Conservation (phyloP, 1,140 invertebrate genomes). For the Acromyrmex charruanus region DNA sequence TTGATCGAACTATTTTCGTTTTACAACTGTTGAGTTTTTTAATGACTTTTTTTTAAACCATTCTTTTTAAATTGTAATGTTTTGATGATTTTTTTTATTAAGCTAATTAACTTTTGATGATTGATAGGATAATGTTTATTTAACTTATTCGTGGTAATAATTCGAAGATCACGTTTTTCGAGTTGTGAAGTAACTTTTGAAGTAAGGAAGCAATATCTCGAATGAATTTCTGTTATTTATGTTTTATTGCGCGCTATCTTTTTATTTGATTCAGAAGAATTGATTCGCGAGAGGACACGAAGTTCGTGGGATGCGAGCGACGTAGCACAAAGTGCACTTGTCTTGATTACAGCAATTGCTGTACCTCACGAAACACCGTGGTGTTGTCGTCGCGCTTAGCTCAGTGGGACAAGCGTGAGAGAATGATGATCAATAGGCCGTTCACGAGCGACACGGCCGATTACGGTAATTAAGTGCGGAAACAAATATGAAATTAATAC, state of each 20-base stretch:
- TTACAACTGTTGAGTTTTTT: no score
- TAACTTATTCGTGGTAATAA: no score
- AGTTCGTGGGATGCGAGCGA: slow-evolving; percentile 12
- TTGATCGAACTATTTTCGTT: no score
- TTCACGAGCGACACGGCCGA: slow-evolving; percentile 25
- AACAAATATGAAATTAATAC: slow-evolving; percentile 54
- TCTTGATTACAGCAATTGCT: slow-evolving; percentile 55
- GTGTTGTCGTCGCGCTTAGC: neutral
- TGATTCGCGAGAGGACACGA: neutral
- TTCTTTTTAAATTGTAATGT: no score
- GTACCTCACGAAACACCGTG: neutral
- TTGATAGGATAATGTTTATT: no score
- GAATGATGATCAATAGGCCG: slow-evolving; percentile 50
- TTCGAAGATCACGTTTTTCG: no score
- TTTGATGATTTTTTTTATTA: no score
- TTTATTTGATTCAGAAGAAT: neutral
- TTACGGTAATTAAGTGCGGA: slow-evolving; percentile 59
- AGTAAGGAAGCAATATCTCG: neutral
- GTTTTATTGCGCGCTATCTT: neutral
- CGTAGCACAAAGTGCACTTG: slow-evolving; percentile 41
- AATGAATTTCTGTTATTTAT: neutral
- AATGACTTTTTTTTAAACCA: no score
- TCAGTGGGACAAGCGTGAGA: slow-evolving; percentile 1
- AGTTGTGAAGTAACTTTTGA: no score
- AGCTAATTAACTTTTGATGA: no score